Evolutionary conservation across 2,888 invertebrate genomes (phyloP), one percentile per base, ranked within the genome.

Genomic region (Meandrusa payeni): DNA sequence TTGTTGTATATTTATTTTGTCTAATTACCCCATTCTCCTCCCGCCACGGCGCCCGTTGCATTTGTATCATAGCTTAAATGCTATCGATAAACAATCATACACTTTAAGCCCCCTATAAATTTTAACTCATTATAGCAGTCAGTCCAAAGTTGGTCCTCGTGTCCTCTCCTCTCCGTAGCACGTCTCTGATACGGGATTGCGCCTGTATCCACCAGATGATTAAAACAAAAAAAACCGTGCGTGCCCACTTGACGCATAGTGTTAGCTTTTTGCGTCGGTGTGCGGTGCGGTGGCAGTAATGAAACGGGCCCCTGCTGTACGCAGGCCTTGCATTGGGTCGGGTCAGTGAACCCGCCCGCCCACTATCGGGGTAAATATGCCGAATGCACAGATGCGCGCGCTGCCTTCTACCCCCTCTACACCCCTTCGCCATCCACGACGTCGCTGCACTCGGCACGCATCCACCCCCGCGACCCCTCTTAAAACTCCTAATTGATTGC

Each of bases 361-460:
- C 80, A 78, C 81, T 77, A 82, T 83, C 81, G 80, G 83, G 85
- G 85, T 85, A 87, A 87, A 87, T 86, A 86, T 85, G 85, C 86
- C 86, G 85, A 86, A 85, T 87, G 87, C 86, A 85, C 86, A 85
- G 82, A 82, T 83, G 81, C 80, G 78, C 87, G 85, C 86, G 85
- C 85, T 82, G 85, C 77, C 80, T 69, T 67, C 65, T 62, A 57
- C 57, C 23, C 36, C 43, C 53, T 45, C 44, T 51, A 48, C 50
- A 50, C 59, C 56, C 61, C 56, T 58, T 67, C 58, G 61, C 57
- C 64, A 36, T 12, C 64, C 61, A 58, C 72, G 64, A 55, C 71
- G 69, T 63, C 76, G 75, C 69, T 81, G 77, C 79, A 79, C 76
- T 72, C 68, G 60, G 73, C 80, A 79, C 81, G 78, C 79, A 76